phyloP scores from a whole-genome alignment of 1,140 invertebrate genomes.

The Arion vulgaris region DNA sequence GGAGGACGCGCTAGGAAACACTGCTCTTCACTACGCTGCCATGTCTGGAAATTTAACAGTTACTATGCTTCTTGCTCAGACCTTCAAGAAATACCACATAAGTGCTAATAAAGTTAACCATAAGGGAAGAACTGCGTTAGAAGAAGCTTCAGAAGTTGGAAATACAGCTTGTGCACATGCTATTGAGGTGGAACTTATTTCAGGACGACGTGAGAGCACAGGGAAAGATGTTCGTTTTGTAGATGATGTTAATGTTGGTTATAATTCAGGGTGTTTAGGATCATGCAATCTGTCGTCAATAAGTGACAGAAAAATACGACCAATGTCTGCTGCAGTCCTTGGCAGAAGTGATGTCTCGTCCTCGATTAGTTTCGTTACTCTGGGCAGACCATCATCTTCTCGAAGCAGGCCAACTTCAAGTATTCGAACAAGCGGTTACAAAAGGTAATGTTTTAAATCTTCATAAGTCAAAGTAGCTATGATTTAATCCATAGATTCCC shows the following conservation, averaged over 20 bases:
- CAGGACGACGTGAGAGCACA: neutral
- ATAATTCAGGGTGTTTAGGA: neutral
- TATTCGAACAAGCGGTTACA: neutral
- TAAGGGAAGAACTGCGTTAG: conserved; percentile 50
- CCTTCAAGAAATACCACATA: conserved; percentile 51
- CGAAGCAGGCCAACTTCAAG: neutral
- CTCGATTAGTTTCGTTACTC: neutral
- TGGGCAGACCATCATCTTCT: neutral
- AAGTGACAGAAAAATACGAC: neutral
- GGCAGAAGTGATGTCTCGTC: neutral
- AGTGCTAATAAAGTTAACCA: conserved; percentile 52
- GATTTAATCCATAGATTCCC: too few relatives aligned
- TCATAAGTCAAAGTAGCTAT: too few relatives aligned
- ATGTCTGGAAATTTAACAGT: conserved; percentile 54
- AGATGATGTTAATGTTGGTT: neutral
- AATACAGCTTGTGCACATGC: conserved; percentile 37
- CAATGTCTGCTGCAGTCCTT: neutral
- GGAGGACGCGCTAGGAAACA: conserved; percentile 62
- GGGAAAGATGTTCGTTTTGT: conserved; percentile 22
- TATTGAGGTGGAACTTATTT: neutral
- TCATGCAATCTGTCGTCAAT: too few relatives aligned
- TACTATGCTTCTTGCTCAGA: conserved; percentile 47
- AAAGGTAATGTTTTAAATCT: neutral
- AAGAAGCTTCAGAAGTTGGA: conserved; percentile 46
- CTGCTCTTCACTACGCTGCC: conserved; percentile 66